A percentile compares a stretch with the other conserved stretches of the same genome.
phyloP scores from a whole-genome alignment of 2,888 invertebrate species.

The Idaea dimidiata region DNA sequence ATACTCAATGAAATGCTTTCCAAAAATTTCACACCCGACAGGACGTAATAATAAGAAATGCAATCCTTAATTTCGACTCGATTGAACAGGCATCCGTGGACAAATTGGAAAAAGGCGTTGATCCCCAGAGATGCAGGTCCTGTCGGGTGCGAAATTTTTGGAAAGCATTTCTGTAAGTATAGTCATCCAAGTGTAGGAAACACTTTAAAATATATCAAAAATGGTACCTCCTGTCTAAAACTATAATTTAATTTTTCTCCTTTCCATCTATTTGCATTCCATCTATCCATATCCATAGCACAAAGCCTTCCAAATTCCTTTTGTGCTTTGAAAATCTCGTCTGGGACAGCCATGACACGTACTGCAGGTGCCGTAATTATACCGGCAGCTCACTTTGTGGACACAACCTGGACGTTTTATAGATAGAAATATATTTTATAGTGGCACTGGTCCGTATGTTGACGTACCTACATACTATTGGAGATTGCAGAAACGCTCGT shows the following conservation, averaged over 20 bases:
- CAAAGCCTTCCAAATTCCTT: not conserved
- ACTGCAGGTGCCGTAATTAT: slow-evolving; percentile 1
- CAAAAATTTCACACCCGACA: too few relatives aligned
- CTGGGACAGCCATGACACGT: not conserved
- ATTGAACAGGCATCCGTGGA: too few relatives aligned
- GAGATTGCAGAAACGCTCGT: not conserved
- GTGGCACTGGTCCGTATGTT: not conserved
- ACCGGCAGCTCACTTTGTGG: not conserved
- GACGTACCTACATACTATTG: not conserved
- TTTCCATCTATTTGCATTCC: not conserved
- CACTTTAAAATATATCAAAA: too few relatives aligned
- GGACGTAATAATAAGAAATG: too few relatives aligned
- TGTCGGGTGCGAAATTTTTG: too few relatives aligned
- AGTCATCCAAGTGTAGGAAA: too few relatives aligned
- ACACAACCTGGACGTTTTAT: not conserved
- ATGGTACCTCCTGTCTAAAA: not conserved
- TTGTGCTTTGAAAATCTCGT: slow-evolving; percentile 1
- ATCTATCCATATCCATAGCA: not conserved
- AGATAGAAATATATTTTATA: not conserved
- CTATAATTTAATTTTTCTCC: not conserved
- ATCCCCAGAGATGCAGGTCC: too few relatives aligned
- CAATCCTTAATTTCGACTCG: too few relatives aligned
- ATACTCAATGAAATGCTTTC: too few relatives aligned
- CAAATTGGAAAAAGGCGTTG: too few relatives aligned
- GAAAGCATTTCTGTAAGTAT: too few relatives aligned